A percentile compares a stretch with the other conserved stretches of the same genome.
These are phyloP conservation scores for Myotis myotis DNA, from an alignment of 2,797 vertebrate genomes.

Conservation along the genomic window DNA sequence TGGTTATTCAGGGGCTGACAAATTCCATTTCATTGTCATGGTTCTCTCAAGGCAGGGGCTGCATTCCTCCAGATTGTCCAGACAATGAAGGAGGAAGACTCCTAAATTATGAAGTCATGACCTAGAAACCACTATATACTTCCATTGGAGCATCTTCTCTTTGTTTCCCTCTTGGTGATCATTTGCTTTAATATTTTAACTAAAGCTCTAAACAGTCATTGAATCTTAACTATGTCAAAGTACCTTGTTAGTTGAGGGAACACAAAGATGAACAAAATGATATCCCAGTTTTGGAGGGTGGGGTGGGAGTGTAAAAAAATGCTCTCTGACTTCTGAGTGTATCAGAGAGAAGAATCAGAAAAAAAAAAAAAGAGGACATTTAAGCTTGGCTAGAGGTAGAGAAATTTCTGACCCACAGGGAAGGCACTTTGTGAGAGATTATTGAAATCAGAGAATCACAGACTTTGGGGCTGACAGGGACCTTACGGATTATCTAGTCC, in stretches of 20 bases:
- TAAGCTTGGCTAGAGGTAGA: slow-evolving; percentile 14
- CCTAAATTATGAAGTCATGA: background rate
- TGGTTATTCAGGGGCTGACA: background rate
- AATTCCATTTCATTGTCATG: background rate
- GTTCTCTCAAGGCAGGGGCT: background rate
- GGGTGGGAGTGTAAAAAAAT: background rate
- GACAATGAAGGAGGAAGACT: background rate
- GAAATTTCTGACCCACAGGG: background rate
- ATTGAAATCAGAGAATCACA: background rate
- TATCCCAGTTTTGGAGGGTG: background rate
- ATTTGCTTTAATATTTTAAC: slow-evolving; percentile 32
- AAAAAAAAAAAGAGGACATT: background rate
- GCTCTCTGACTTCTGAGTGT: slow-evolving; percentile 2
- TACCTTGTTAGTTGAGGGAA: background rate
- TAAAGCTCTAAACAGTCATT: slow-evolving; percentile 18
- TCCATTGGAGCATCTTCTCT: background rate
- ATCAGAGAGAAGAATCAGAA: background rate
- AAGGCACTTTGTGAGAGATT: background rate
- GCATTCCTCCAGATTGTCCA: background rate
- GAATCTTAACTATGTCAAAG: background rate
- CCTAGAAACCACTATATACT: background rate
- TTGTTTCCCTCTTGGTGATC: slow-evolving; percentile 18
- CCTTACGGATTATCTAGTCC: background rate
- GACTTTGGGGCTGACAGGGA: background rate
- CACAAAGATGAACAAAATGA: slow-evolving; percentile 26